Conservation (phyloP, 2,113 vertebrate species). For the Scolopax mira region DNA sequence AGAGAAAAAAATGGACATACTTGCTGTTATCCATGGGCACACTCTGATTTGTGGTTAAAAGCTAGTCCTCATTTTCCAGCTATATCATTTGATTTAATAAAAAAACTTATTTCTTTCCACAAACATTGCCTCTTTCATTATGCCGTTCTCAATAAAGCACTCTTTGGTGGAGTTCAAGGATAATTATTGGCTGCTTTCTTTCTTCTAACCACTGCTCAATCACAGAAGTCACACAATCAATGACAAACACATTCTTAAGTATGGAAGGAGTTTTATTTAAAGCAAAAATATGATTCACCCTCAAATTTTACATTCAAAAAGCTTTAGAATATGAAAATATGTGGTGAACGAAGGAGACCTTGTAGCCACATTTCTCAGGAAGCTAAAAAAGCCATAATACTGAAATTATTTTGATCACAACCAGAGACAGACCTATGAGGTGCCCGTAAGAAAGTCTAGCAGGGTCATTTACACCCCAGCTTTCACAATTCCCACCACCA, state of each 20-base stretch:
- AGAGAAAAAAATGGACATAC: not conserved
- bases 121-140: not conserved
- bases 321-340: not conserved
- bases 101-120: not conserved
- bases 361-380: not conserved
- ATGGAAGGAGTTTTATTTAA: constrained; percentile 44
- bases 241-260: constrained; percentile 1
- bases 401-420: not conserved
- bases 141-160: not conserved
- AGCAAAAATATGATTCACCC: constrained; percentile 44
- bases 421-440: not conserved
- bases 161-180: not conserved
- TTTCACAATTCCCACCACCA: not conserved
- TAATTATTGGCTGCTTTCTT: constrained; percentile 29
- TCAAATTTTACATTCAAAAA: not conserved
- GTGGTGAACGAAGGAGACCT: not conserved
- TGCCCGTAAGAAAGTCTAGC: not conserved
- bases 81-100: not conserved
- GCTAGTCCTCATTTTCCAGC: not conserved
- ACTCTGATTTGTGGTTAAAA: not conserved
- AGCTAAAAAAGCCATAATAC: not conserved
- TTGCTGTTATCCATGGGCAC: not conserved
- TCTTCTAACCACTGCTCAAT: not conserved
- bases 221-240: not conserved
- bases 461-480: not conserved